Evolutionary conservation across 2,888 invertebrate species (phyloP), one percentile per base, ranked within the genome.

Genomic region (Trachelus stipa): DNA sequence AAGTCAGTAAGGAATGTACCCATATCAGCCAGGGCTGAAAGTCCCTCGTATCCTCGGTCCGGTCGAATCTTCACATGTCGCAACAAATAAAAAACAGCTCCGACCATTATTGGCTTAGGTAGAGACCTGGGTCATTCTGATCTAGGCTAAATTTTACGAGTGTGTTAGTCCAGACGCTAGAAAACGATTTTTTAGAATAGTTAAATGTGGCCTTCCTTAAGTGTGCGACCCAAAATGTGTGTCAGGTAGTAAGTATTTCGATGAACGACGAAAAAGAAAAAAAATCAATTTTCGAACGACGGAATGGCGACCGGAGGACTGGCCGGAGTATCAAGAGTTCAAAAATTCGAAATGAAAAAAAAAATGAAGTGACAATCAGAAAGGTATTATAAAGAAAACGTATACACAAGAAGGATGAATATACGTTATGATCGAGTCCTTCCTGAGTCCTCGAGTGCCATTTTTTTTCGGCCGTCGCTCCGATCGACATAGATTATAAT

Each of bases 161-260:
- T 86, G 83, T 86, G 83, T 86, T 87, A 86, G 86, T 87, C 86
- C 82, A 83, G 84, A 80, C 82, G 88, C 87, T 89, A 88, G 87
- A 83, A 86, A 84, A 86, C 83, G 83, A 89, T 85, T 88, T 87
- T 83, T 88, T 90, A 90, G 90, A 89, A 89, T 91, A 91, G 90
- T 88, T 91, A 87, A 91, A 90, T 91, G 91, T 91, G 91, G 91
- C 91, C 91, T 91, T 91, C 90, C 90, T 91, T 89, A 83, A 85
- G 83, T 87, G 87, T 86, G 85, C 86, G 84, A 86, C 85, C 87
- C 87, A 83, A 85, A 84, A 85, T 83, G 85, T 85, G 85, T 85
- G 82, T 85, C 84, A 85, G 82, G 79, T 81, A 82, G 79, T 80
- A 33, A 69, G 31, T 69, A 69, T 69, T 30, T 69, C 33, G 69